A percentile compares a stretch with the other conserved stretches of the same genome.
phyloP scores from a whole-genome alignment of 2,888 invertebrate species.

The Ormia ochracea region DNA sequence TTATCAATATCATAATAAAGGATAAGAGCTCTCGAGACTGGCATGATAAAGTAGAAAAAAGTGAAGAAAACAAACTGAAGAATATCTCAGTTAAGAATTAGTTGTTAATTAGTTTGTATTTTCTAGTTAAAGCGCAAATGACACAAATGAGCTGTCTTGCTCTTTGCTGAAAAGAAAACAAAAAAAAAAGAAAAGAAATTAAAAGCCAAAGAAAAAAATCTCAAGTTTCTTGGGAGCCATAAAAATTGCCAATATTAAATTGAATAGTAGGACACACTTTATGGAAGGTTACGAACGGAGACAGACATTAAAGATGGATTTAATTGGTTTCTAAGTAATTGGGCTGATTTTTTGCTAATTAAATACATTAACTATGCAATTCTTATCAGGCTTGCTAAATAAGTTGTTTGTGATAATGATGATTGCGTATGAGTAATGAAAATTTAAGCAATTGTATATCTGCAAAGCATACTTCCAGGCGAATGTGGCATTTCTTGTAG shows the following conservation, averaged over 20 bases:
- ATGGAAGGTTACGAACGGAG: not conserved
- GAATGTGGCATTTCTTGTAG: too few relatives aligned
- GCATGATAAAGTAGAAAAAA: not conserved
- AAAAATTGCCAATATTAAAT: conserved; percentile 20
- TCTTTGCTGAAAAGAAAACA: conserved; percentile 13
- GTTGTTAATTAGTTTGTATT: conserved; percentile 59
- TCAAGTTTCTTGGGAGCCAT: not conserved
- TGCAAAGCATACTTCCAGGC: too few relatives aligned
- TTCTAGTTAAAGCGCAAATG: conserved; percentile 39
- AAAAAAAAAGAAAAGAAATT: not conserved
- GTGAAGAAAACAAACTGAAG: not conserved
- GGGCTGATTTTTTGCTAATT: not conserved
- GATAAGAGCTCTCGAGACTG: not conserved
- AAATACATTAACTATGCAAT: too few relatives aligned
- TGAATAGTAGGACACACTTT: not conserved
- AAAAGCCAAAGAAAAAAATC: not conserved
- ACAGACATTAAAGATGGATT: not conserved
- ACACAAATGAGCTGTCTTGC: conserved; percentile 43
- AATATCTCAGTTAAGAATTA: conserved; percentile 40
- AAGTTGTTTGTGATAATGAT: too few relatives aligned
- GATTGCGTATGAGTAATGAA: not conserved
- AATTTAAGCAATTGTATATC: not conserved
- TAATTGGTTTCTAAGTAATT: conserved; percentile 20
- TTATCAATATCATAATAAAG: conserved; percentile 19
- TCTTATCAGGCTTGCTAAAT: too few relatives aligned